Evolutionary conservation across 2,113 vertebrate species (phyloP).

Genomic region (Ceratotherium simum): DNA sequence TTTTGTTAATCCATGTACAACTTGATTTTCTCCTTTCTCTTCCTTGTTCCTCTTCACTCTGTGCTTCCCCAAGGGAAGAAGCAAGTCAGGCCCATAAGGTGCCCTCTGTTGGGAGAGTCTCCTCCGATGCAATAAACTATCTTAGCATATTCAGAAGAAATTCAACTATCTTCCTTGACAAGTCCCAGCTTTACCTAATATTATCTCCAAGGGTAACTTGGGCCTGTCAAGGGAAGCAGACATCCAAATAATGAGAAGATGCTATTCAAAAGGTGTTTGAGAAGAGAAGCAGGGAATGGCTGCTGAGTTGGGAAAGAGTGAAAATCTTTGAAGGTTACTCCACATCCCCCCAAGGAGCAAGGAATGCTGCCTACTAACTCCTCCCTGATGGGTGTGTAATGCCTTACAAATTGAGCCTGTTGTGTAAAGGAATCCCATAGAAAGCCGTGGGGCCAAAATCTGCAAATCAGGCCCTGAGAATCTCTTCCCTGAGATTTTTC

Average conservation of each 20-base stretch:
- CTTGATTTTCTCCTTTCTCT: background rate
- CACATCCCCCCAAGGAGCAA: background rate
- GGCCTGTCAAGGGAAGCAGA: background rate
- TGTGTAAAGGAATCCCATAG: background rate
- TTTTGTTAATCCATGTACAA: conserved; percentile 12
- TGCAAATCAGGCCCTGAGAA: background rate
- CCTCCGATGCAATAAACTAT: background rate
- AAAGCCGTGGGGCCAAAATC: background rate
- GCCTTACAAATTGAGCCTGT: background rate
- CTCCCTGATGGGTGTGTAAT: background rate
- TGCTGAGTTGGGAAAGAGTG: background rate
- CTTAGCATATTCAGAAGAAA: conserved; percentile 12
- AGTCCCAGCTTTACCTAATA: background rate
- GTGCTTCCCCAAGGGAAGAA: background rate
- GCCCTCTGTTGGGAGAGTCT: background rate
- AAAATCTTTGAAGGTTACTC: background rate
- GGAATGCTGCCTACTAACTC: background rate
- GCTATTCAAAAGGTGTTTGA: background rate
- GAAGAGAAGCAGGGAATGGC: background rate
- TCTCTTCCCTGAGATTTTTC: background rate
- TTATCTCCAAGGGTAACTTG: background rate
- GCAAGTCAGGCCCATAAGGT: fast-evolving
- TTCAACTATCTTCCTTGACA: background rate
- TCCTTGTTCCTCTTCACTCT: background rate
- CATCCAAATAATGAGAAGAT: background rate